phyloP scores from a whole-genome alignment of 2,797 vertebrate species.

The Tokudaia muenninki region DNA sequence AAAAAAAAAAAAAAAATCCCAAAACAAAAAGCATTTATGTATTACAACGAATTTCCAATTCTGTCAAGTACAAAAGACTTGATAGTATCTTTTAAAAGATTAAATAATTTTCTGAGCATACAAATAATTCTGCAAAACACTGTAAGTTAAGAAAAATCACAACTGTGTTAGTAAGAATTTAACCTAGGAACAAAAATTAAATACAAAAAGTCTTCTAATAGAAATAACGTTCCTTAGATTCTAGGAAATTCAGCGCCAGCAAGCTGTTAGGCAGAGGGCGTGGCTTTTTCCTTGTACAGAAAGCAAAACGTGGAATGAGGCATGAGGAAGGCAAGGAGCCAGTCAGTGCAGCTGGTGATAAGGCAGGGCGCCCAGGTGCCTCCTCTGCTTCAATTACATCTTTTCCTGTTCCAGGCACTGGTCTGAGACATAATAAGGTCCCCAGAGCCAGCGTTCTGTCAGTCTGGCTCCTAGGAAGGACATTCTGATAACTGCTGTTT shows the following conservation, averaged over 20 bases:
- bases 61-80: not conserved
- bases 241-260: not conserved
- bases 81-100: slow-evolving; percentile 38
- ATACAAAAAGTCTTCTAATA: not conserved
- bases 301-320: not conserved
- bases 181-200: not conserved
- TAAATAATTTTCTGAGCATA: slow-evolving; percentile 43
- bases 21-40: not conserved
- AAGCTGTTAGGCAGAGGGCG: fast-evolving
- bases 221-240: not conserved
- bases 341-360: not conserved
- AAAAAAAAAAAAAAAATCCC: too few species aligned
- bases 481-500: not conserved
- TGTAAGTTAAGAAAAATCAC: not conserved
- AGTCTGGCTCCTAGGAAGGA: too few species aligned
- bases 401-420: not conserved
- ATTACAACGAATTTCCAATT: slow-evolving; percentile 1
- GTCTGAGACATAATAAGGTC: too few species aligned
- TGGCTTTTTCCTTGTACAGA: not conserved
- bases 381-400: not conserved
- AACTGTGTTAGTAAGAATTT: slow-evolving; percentile 18
- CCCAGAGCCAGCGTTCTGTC: not conserved
- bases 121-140: not conserved
- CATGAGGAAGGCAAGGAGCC: too few species aligned
- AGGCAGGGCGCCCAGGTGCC: fast-evolving